Evolutionary conservation across 2,888 invertebrate genomes (phyloP).

Genomic region (Chaitophorus viminalis): DNA sequence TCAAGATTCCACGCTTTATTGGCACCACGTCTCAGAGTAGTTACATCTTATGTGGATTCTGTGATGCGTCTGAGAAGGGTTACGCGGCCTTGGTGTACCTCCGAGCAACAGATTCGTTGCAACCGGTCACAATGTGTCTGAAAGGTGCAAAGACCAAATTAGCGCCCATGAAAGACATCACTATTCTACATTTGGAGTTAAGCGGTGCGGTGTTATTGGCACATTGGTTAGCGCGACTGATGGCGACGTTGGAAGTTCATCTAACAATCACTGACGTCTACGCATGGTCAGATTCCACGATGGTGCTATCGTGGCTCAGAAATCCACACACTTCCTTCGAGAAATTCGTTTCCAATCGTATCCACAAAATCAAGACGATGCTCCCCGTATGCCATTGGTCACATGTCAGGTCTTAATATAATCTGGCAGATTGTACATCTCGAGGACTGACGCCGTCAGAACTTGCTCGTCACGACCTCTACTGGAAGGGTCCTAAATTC

Average conservation of each 20-base stretch:
- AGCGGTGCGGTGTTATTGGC: neutral
- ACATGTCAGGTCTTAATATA: neutral
- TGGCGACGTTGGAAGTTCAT: slow-evolving; percentile 9
- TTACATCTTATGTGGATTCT: neutral
- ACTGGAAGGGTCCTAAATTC: too few species aligned
- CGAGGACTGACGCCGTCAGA: too few species aligned
- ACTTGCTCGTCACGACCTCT: too few species aligned
- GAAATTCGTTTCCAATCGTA: slow-evolving; percentile 64
- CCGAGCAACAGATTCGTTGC: too few species aligned
- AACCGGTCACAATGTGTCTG: neutral
- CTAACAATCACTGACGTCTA: neutral
- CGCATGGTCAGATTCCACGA: slow-evolving; percentile 64
- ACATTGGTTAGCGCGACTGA: slow-evolving; percentile 38
- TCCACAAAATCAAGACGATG: neutral
- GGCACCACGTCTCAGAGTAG: too few species aligned
- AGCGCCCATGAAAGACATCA: neutral
- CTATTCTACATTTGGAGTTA: neutral
- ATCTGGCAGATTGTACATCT: neutral
- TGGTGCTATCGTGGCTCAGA: slow-evolving; percentile 64
- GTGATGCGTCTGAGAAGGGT: neutral
- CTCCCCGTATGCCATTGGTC: neutral
- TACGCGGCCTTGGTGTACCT: neutral
- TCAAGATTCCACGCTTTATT: too few species aligned
- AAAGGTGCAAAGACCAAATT: neutral
- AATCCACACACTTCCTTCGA: slow-evolving; percentile 62